Evolutionary conservation across 1,140 invertebrate genomes (phyloP), one percentile per base, ranked within the genome.

Genomic region (Saccostrea cuccullata): DNA sequence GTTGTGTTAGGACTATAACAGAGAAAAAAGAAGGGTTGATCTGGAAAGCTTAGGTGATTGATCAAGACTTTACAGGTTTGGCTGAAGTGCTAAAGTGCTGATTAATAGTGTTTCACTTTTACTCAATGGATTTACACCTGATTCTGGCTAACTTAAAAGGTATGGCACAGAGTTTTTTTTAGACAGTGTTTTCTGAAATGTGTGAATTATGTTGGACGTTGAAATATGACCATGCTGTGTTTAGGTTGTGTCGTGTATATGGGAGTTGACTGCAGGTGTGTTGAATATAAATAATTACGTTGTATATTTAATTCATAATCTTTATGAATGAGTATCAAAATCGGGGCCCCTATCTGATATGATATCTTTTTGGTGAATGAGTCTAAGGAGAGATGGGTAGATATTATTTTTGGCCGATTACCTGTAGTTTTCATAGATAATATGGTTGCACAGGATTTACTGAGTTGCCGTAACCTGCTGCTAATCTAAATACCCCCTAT

Each of bases 281-380:
- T 77, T 77, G 23, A 77, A 77, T 40, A 77, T 77, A 77, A 77
- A 77, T 77, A 77, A 77, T 77, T 36, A 77, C 70, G 26, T 15
- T 26, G 67, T 73, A 30, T 77, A 77, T 77, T 77, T 77, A 36
- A 77, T 77, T 77, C 30, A 77, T 26, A 64, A 13, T 26, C 30
- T 77, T 77, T 30, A 77, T 77, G 70, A 77, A 77, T 77, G 70
- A 77, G 70, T 77, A 77, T 77, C 26, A 30, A 77, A 36, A 30
- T 77, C 70, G 36, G 26, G 30, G 70, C 15, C 70, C 70, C 9
- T 47, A 77, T 77, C 70, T 30, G 70, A 77, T 77, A 36, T 13
- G 70, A 77, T 77, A 77, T 26, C 70, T 15, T 9, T 30, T 77
- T 30, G 23, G 26, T 77, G 70, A 77, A 77, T 77, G 70, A 36